Base-by-base conservation (phyloP, 2,113 vertebrate genomes). In the Micromys minutus region DNA sequence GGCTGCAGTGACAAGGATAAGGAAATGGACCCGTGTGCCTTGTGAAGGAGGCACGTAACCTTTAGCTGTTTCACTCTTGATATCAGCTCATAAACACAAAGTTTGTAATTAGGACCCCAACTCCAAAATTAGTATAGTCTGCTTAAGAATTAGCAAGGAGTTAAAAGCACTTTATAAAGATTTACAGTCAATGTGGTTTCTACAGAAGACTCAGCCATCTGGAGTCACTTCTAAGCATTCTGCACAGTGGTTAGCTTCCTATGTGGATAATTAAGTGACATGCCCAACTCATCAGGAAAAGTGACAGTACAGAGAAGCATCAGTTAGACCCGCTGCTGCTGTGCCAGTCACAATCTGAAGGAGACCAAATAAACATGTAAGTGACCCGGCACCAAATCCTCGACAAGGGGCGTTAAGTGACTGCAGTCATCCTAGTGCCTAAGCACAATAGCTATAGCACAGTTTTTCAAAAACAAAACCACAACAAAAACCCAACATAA, bases 51-150 rank as follows among this genome's bases (percentile, higher is more conserved):
- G 29, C 45, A 1, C 92, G 57, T 13, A 39, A 81, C 8, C 61
- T 89, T 84, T 61, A 85, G 63, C 16, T 85, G 75, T 87, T 63
- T 95, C 57, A 67, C 29, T 50, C 91, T 69, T 95, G n/a, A n/a
- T n/a, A n/a, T n/a, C 1, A 94, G 39, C 59, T 76, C n/a, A 59
- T 89, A 91, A 94, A 89, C 94, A 87, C 75, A 80, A 71, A 96
- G 75, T 45, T 50, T 94, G 36, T 42, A 87, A 65, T 80, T 90
- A 52, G 65, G 87, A 94, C 36, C 83, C 52, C 1, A 13, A 83
- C 15, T 57, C 10, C 52, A 95, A 90, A 85, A 95, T 71, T 71
- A 93, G 29, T 47, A 13, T 22, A 83, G 42, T 69, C 39, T 91
- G 63, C 31, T 94, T 87, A 97, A 87, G 11, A 85, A 93, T 93